phyloP scores from a whole-genome alignment of 2,113 vertebrate species.

The Raja brachyura region DNA sequence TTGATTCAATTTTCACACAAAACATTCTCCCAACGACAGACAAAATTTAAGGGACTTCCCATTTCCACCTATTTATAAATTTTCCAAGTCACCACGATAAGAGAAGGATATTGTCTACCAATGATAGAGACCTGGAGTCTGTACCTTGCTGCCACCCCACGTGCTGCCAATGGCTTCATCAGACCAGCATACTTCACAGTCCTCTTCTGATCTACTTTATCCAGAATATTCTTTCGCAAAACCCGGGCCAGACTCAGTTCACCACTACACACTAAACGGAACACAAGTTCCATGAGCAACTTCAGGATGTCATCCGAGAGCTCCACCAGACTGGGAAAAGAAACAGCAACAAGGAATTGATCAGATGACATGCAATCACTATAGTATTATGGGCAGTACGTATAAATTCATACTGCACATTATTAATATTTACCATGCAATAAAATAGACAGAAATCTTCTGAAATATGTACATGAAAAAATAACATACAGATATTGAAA shows the following conservation, averaged over 20 bases:
- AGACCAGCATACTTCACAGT: conserved; percentile 77
- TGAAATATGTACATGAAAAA: not conserved
- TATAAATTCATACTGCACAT: no score
- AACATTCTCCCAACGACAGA: not conserved
- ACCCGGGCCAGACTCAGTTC: conserved; percentile 93
- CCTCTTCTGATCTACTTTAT: conserved; percentile 93
- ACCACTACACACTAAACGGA: conserved; percentile 82
- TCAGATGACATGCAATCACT: not conserved
- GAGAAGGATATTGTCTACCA: not conserved
- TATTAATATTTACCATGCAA: not conserved
- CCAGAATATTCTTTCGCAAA: conserved; percentile 90
- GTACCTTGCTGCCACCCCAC: conserved; percentile 90
- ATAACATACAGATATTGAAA: not conserved
- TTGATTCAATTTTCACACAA: not conserved
- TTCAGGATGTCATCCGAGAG: conserved; percentile 91
- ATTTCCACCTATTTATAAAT: not conserved
- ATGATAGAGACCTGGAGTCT: not conserved
- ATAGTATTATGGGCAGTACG: not conserved
- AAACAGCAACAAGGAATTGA: not conserved
- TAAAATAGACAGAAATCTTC: not conserved
- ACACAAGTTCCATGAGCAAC: conserved; percentile 94
- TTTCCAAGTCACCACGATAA: no score
- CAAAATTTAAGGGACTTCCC: not conserved
- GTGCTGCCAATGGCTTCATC: conserved; percentile 80
- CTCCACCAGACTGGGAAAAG: conserved; percentile 73